These are phyloP conservation scores for Campopleginae sp. DNA, from an alignment of 2,888 invertebrate species.

Conservation along the genomic window DNA sequence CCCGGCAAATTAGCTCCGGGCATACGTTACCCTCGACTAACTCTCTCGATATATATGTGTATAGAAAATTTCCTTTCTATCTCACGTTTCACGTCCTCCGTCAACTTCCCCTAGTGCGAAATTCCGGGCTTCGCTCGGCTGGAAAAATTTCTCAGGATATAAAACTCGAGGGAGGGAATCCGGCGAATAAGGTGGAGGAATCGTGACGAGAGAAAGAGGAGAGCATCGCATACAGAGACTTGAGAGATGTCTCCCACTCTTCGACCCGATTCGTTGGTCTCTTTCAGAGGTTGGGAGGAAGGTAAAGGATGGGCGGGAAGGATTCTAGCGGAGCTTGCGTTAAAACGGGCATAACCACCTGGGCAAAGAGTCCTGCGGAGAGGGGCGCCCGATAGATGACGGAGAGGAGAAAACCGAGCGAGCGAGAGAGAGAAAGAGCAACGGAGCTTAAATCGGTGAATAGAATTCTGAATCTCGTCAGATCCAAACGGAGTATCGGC, in stretches of 20 bases:
- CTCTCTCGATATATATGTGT: constrained; percentile 37
- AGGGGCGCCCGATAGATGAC: not conserved
- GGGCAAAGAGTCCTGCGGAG: constrained; percentile 11
- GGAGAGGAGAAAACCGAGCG: not conserved
- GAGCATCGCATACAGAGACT: constrained; percentile 16
- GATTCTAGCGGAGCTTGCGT: constrained; percentile 45
- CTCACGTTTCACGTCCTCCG: constrained; percentile 43
- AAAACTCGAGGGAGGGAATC: constrained; percentile 18
- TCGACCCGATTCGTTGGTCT: constrained; percentile 43
- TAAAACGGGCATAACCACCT: constrained; percentile 53
- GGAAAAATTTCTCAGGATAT: constrained; percentile 57
- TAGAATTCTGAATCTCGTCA: not conserved
- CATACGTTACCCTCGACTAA: constrained; percentile 80
- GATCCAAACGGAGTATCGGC: not conserved
- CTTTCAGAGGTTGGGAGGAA: constrained; percentile 24
- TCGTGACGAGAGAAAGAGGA: constrained; percentile 38
- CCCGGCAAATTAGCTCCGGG: constrained; percentile 81
- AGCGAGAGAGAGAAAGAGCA: not conserved
- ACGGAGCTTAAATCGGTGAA: not conserved
- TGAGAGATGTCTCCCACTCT: constrained; percentile 49
- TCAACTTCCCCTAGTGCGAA: constrained; percentile 46
- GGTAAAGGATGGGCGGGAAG: constrained; percentile 54
- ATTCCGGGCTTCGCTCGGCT: constrained; percentile 36
- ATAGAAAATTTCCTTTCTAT: constrained; percentile 30
- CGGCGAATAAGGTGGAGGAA: constrained; percentile 30